Evolutionary conservation across 2,797 vertebrate species (phyloP), one percentile per base, ranked within the genome.

Genomic region (Paratrypauchen microcephalus): DNA sequence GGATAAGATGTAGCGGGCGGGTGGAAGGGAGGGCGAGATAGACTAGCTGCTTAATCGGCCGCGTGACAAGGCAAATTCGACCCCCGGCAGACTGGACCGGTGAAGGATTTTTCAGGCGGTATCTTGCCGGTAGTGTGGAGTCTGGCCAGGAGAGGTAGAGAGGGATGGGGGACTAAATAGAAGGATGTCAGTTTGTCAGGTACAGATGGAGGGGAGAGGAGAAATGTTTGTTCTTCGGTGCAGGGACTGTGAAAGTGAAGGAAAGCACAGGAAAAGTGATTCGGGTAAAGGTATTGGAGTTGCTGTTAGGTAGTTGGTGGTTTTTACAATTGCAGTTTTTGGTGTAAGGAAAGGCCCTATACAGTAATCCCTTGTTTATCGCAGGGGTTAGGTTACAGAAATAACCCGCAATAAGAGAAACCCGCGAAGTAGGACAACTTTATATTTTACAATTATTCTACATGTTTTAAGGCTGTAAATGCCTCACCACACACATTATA

Each of bases 11-110:
- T 91, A 88, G 93, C 85, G 77, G 36, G 32, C 6, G 32, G 32
- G 41, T 13, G 41, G 41, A 16, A 45, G 41, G 41, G 41, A 45
- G 41, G 85, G 55, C 82, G 92, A 96, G 95, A 96, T 95, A 94
- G 95, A 96, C 95, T 95, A 94, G 94, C 90, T 89, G 88, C 87
- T 92, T 94, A 95, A 95, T 93, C 92, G 92, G 89, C 91, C 92
- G 93, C 91, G 91, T 94, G 95, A 95, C 94, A 94, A 86, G 78
- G 86, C 91, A 85, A 85, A 88, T 89, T 89, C 85, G 71, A 75
- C 76, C 71, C 78, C 9, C 0, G 13, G 57, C 55, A 6, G 41
- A n/a, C 45, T 24, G 57, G 19, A 36, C 57, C 61, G 30, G 59
- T 61, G 59, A 61, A n/a, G 19, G 32, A 71, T 72, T 56, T 71